These are phyloP conservation scores for Bambusicola thoracicus DNA, from an alignment of 2,113 vertebrate genomes.

Conservation along the genomic window DNA sequence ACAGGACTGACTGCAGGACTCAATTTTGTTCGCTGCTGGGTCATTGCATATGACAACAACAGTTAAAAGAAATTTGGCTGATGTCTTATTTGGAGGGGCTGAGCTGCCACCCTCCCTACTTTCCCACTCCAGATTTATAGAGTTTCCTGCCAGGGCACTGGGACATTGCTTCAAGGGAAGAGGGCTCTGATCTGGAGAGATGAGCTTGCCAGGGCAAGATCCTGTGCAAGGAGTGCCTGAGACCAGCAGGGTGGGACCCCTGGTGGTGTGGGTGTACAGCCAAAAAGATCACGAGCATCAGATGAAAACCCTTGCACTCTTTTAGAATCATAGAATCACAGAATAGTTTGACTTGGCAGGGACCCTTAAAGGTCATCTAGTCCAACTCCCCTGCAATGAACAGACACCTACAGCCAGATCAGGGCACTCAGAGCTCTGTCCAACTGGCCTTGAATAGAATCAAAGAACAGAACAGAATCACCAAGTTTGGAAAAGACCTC, in stretches of 20 bases:
- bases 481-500: too few species aligned
- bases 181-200: background rate
- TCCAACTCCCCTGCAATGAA: too few species aligned
- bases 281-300: background rate
- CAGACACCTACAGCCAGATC: too few species aligned
- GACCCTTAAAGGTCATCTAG: too few species aligned
- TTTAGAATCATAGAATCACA: background rate
- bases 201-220: background rate
- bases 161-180: background rate
- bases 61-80: background rate
- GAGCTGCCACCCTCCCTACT: background rate
- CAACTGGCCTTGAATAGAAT: too few species aligned
- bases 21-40: background rate
- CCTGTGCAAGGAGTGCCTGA: background rate
- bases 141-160: background rate
- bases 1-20: background rate
- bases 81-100: background rate
- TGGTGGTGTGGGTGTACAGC: background rate
- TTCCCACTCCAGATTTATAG: background rate
- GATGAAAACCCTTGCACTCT: background rate
- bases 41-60: background rate
- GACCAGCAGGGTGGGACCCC: fast-evolving
- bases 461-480: too few species aligned
- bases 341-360: too few species aligned
- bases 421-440: too few species aligned